Conservation (phyloP, 2,797 vertebrate genomes). For the Pseudochirops cupreus region DNA sequence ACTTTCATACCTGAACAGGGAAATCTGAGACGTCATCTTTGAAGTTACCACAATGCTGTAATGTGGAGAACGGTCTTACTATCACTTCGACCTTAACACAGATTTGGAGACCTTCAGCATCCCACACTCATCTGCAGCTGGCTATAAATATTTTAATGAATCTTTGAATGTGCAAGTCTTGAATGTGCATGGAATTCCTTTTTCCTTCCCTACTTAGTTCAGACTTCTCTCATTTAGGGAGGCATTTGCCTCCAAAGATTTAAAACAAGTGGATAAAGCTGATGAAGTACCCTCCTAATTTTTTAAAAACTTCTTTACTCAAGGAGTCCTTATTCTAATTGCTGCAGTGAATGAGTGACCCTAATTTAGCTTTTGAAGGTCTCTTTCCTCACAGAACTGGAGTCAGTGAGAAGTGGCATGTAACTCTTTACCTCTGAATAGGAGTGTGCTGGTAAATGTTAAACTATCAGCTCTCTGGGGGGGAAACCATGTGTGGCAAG, state of each 20-base stretch:
- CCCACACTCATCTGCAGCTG: background rate
- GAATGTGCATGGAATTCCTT: background rate
- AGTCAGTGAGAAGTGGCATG: background rate
- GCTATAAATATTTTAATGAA: background rate
- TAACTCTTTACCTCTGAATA: background rate
- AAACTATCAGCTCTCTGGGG: background rate
- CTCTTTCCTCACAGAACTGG: background rate
- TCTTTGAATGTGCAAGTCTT: background rate
- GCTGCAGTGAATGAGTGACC: background rate
- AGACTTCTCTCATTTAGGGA: background rate
- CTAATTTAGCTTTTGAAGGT: background rate
- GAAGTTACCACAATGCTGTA: background rate
- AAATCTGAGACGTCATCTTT: background rate
- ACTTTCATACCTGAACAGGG: background rate
- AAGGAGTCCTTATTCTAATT: background rate
- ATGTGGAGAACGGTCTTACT: background rate
- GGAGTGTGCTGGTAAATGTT: background rate
- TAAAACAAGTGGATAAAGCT: background rate
- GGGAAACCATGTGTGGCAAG: background rate
- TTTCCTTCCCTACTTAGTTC: background rate
- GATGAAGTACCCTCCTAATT: background rate
- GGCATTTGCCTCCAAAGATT: background rate
- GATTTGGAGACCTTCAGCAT: background rate
- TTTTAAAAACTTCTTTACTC: background rate
- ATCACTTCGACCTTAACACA: background rate